These are phyloP conservation scores for Cheilosia grossa DNA, from an alignment of 2,888 invertebrate species.

Conservation along the genomic window DNA sequence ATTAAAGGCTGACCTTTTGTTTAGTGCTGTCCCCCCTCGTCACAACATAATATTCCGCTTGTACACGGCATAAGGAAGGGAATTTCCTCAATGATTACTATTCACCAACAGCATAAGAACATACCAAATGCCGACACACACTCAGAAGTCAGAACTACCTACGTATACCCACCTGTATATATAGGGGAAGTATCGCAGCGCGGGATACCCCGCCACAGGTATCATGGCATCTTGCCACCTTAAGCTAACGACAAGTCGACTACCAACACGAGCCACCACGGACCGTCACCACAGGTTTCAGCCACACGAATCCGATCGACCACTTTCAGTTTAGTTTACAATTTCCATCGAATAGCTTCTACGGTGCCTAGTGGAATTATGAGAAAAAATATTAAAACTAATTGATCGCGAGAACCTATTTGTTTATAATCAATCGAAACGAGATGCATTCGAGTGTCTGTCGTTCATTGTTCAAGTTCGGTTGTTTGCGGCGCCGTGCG, in stretches of 20 bases:
- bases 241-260: slow-evolving; percentile 45
- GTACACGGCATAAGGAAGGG: slow-evolving; percentile 40
- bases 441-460: slow-evolving; percentile 32
- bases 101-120: slow-evolving; percentile 38
- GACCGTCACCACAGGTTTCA: slow-evolving; percentile 53
- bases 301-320: slow-evolving; percentile 58
- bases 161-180: slow-evolving; percentile 67
- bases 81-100: slow-evolving; percentile 57
- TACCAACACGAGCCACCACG: slow-evolving; percentile 20
- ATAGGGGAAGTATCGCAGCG: slow-evolving; percentile 66
- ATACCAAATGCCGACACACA: slow-evolving; percentile 59
- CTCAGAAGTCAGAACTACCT: slow-evolving; percentile 2
- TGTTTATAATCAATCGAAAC: slow-evolving; percentile 57
- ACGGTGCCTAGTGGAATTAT: slow-evolving; percentile 21
- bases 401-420: slow-evolving; percentile 45
- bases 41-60: slow-evolving; percentile 27
- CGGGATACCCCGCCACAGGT: slow-evolving; percentile 52
- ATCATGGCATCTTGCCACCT: slow-evolving; percentile 68
- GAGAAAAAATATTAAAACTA: slow-evolving; percentile 17
- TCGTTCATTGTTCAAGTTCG: slow-evolving; percentile 41
- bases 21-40: slow-evolving; percentile 30
- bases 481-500: slow-evolving; percentile 41
- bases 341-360: slow-evolving; percentile 60
- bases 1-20: slow-evolving; percentile 6
- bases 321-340: slow-evolving; percentile 68